Conservation (phyloP, 2,113 vertebrate species). For the Tachuris rubrigastra region DNA sequence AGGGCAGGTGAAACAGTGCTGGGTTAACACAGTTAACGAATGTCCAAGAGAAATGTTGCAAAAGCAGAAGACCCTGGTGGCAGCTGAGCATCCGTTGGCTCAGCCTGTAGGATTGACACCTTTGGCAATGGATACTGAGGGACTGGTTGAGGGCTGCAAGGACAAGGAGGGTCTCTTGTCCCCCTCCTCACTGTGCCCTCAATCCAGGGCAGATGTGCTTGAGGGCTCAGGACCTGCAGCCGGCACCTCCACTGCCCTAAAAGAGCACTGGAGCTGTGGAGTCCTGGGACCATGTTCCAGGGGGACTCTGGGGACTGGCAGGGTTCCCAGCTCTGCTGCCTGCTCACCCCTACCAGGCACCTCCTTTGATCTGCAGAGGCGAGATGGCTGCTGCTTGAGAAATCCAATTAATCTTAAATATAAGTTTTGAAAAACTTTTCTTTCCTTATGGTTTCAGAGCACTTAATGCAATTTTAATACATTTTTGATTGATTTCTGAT, state of each 20-base stretch:
- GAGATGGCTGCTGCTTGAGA: neutral
- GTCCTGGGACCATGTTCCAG: neutral
- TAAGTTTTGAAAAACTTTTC: neutral
- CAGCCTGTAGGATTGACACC: neutral
- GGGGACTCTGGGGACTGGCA: neutral
- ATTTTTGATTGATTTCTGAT: neutral
- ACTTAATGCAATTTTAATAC: neutral
- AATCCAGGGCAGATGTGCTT: neutral
- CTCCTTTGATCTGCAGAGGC: neutral
- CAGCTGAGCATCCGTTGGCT: neutral
- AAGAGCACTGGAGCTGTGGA: accelerated
- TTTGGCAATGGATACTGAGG: accelerated
- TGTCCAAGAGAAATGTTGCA: accelerated
- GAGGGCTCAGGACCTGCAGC: neutral
- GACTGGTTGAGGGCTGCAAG: neutral
- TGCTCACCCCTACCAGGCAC: neutral
- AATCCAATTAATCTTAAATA: neutral
- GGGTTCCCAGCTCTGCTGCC: neutral
- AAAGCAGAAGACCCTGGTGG: neutral
- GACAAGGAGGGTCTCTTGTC: neutral
- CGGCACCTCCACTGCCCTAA: accelerated
- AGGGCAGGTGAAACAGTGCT: neutral
- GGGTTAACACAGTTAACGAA: accelerated
- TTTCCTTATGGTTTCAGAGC: neutral
- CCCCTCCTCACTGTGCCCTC: accelerated